A percentile compares a stretch with the other conserved stretches of the same genome.
Conservation (phyloP, 2,113 vertebrate genomes). For the Pangasianodon hypophthalmus region DNA sequence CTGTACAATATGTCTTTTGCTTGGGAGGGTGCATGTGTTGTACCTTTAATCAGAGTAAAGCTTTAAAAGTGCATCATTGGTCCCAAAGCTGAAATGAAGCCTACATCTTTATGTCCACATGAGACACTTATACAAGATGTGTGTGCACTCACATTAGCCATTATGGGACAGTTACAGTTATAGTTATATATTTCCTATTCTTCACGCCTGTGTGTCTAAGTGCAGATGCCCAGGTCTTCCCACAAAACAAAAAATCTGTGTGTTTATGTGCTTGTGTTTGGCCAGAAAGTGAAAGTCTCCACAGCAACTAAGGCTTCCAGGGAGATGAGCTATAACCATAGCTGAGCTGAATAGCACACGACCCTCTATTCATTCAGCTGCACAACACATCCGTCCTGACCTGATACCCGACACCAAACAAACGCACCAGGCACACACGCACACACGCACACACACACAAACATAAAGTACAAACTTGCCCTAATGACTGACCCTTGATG, state of each 20-base stretch:
- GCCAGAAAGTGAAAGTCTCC: conserved; percentile 63
- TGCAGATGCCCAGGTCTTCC: not conserved
- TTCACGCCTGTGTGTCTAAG: not conserved
- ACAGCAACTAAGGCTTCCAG: conserved; percentile 77
- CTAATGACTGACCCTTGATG: conserved; percentile 50
- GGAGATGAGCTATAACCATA: conserved; percentile 38
- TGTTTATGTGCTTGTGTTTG: conserved; percentile 30
- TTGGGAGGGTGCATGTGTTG: not conserved
- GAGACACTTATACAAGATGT: not conserved
- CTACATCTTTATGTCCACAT: not conserved
- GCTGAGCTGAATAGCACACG: conserved; percentile 33
- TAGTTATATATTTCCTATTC: not conserved
- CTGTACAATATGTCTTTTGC: not conserved
- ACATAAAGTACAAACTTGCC: conserved; percentile 16
- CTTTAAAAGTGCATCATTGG: not conserved
- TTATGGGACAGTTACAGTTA: not conserved
- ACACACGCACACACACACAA: conserved; percentile 39
- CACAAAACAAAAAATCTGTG: conserved; percentile 3
- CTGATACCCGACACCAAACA: conserved; percentile 48
- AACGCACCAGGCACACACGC: conserved; percentile 32
- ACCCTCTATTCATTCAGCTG: conserved; percentile 40
- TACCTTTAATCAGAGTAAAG: not conserved
- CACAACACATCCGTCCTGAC: conserved; percentile 49
- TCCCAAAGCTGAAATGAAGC: not conserved
- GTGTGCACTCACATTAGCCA: not conserved